Conservation (phyloP, 1,140 invertebrate genomes). For the Leptinotarsa undecemlineata region DNA sequence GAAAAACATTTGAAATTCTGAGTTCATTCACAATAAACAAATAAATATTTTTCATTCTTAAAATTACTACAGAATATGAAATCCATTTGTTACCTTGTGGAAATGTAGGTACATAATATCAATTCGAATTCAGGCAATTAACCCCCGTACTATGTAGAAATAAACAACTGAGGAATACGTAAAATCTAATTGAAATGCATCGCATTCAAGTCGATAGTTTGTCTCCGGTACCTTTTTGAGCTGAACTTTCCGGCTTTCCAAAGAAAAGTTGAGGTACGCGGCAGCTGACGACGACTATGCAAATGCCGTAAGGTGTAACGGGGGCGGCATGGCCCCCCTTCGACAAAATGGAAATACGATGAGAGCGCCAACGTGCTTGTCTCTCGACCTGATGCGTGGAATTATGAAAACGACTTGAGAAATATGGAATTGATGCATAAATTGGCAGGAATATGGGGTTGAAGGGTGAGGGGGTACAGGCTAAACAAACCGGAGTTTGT, state of each 20-base stretch:
- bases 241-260: conserved; percentile 40
- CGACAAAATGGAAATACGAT: conserved; percentile 54
- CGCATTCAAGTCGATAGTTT: conserved; percentile 53
- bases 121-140: background rate
- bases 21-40: no score
- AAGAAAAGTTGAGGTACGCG: conserved; percentile 54
- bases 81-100: no score
- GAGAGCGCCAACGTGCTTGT: conserved; percentile 44
- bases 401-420: conserved; percentile 57
- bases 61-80: no score
- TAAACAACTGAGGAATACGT: conserved; percentile 41
- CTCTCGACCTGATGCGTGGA: conserved; percentile 54
- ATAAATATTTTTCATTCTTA: no score
- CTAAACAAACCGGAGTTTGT: conserved; percentile 31
- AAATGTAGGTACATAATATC: no score
- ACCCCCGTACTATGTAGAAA: conserved; percentile 19
- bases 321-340: conserved; percentile 31
- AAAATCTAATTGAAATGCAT: conserved; percentile 53
- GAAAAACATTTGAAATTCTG: no score
- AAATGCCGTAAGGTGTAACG: conserved; percentile 46
- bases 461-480: conserved; percentile 29
- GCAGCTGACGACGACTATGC: conserved; percentile 55
- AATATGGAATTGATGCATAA: conserved; percentile 57
- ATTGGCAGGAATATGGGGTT: conserved; percentile 36
- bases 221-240: conserved; percentile 50